A percentile compares a stretch with the other conserved stretches of the same genome.
Conservation (phyloP, 2,797 vertebrate species). For the Staurois parvus region DNA sequence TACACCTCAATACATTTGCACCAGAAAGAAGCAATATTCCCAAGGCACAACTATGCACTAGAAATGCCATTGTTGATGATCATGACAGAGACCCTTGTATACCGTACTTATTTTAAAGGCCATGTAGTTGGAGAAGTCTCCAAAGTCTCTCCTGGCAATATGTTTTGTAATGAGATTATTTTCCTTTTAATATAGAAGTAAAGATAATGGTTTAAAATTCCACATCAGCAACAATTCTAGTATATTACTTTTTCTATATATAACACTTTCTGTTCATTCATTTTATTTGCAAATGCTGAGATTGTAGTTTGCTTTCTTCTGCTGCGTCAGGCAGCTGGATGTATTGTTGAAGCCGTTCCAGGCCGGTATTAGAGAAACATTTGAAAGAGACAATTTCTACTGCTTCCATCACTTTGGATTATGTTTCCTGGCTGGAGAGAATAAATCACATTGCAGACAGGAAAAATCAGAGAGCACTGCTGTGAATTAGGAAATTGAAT, state of each 20-base stretch:
- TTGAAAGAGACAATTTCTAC: constrained; percentile 49
- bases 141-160: too few relatives aligned
- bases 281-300: neutral
- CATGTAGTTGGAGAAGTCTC: too few relatives aligned
- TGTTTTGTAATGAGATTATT: too few relatives aligned
- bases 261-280: neutral
- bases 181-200: too few relatives aligned
- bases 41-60: too few relatives aligned
- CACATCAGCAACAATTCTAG: too few relatives aligned
- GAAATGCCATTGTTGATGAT: too few relatives aligned
- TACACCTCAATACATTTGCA: too few relatives aligned
- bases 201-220: too few relatives aligned
- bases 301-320: constrained; percentile 1
- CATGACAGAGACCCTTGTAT: too few relatives aligned
- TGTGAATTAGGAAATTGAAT: constrained; percentile 57
- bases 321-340: constrained; percentile 19
- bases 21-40: too few relatives aligned
- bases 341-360: constrained; percentile 48
- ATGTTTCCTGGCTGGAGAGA: constrained; percentile 40
- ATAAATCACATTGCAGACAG: constrained; percentile 44
- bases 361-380: constrained; percentile 46
- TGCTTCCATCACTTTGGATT: constrained; percentile 58
- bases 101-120: too few relatives aligned
- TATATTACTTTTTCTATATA: neutral
- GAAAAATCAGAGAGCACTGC: constrained; percentile 42